Evolutionary conservation across 1,140 invertebrate species (phyloP).

Genomic region (Probaryconus sp.): DNA sequence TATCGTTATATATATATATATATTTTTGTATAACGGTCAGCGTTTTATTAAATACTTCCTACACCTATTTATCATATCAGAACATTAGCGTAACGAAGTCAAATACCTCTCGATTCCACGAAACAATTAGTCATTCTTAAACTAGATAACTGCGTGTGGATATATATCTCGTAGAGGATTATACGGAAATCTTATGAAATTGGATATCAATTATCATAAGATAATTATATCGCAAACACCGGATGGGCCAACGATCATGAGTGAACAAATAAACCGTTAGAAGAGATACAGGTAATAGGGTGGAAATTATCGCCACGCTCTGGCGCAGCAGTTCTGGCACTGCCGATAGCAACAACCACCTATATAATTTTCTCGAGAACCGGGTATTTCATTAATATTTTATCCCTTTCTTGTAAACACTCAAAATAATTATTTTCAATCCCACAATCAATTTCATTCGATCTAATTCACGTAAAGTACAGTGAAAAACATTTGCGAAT

Average conservation of each 20-base stretch:
- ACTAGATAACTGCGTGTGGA: not conserved
- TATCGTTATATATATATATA: no score
- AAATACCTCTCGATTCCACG: no score
- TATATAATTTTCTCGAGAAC: constrained; percentile 64
- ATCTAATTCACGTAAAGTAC: no score
- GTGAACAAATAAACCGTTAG: constrained; percentile 67
- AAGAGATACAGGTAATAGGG: constrained; percentile 60
- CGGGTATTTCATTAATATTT: constrained; percentile 59
- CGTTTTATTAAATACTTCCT: no score
- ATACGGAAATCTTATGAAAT: constrained; percentile 54
- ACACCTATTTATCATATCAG: no score
- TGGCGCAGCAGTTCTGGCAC: constrained; percentile 15
- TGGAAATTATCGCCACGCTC: constrained; percentile 63
- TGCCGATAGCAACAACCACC: constrained; percentile 12
- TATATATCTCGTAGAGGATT: constrained; percentile 21
- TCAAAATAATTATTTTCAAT: constrained; percentile 22
- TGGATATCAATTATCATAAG: constrained; percentile 67
- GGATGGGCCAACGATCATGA: constrained; percentile 51
- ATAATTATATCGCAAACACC: constrained; percentile 65
- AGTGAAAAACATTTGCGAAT: no score
- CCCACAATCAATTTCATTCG: constrained; percentile 8
- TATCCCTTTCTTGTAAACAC: constrained; percentile 4
- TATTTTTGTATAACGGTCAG: no score
- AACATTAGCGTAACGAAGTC: no score
- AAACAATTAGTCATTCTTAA: not conserved